Evolutionary conservation across 2,888 invertebrate genomes (phyloP), one percentile per base, ranked within the genome.

Genomic region (Athripsodes cinereus): DNA sequence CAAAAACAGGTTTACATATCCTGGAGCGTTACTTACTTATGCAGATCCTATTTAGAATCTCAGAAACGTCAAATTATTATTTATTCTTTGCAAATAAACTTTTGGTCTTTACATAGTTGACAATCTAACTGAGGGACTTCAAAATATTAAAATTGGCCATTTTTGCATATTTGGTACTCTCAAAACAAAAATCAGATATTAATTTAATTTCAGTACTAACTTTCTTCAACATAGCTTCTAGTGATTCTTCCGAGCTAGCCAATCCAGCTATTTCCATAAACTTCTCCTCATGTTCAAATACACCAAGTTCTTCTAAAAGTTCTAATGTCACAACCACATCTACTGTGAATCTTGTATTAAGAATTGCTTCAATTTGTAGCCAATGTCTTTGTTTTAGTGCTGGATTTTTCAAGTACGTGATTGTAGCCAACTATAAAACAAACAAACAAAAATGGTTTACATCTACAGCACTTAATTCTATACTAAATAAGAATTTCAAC

Each of bases 181-280:
- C n/a, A n/a, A 13, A 34, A 34, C 13, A 10, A 34, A 34, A 34
- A 34, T 10, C 8, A 34, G 13, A 34, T 8, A 34, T 34, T 34
- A 13, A 8, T 34, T 10, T 13, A 34, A 34, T 26, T 26, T 6
- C 10, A 26, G 10, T 26, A 53, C 18, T 53, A 66, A 85, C 87
- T 79, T 87, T 91, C 68, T 87, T 89, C 5, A 95, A 75, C 67
- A 94, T 79, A 6, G 76, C 74, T 72, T 95, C 94, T 11, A 95
- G 78, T 5, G 88, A 87, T 2, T 88, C 87, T 70, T 96, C 95
- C 2, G 93, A 92, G 66, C 90, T 92, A 0, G 95, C 95, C 69
- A 92, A 90, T 0, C 87, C 88, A 0, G 93, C 89, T 8, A 95
- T 84, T 68, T 94, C 92, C 83, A 89, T 87, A 16, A 96, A 72